Percentiles rank a stretch among this genome's conserved stretches.
phyloP scores from a whole-genome alignment of 2,888 invertebrate species.

The Gasteruption jaculator region DNA sequence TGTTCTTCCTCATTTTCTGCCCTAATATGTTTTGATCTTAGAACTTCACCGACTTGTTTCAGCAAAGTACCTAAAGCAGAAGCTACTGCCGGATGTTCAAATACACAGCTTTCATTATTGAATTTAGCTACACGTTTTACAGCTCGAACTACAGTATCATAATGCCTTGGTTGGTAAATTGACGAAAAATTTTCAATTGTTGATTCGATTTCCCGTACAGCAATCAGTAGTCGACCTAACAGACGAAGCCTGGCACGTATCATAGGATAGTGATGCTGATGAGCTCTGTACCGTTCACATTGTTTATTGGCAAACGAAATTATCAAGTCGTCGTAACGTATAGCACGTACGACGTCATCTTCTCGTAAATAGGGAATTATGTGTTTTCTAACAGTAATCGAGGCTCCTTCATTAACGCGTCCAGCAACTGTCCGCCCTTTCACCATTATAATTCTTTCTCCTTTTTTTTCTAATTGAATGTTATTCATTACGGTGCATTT shows the following conservation, averaged over 20 bases:
- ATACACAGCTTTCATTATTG: constrained; percentile 1
- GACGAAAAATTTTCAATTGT: constrained; percentile 14
- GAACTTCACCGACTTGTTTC: background rate
- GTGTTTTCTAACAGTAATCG: constrained; percentile 4
- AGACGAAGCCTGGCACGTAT: constrained; percentile 18
- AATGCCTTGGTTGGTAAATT: constrained; percentile 17
- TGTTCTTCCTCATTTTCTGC: background rate
- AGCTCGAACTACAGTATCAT: constrained; percentile 16
- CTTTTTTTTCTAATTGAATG: no score
- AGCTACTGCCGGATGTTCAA: background rate
- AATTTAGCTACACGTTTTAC: constrained; percentile 11
- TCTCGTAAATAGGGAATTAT: constrained; percentile 24
- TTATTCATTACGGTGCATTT: no score
- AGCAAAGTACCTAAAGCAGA: constrained; percentile 1
- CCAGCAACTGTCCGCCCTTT: no score
- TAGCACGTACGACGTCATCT: constrained; percentile 20
- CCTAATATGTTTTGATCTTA: background rate
- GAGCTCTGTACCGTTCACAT: constrained; percentile 17
- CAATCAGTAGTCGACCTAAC: constrained; percentile 15
- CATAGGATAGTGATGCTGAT: constrained; percentile 20
- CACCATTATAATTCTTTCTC: no score
- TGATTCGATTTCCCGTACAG: constrained; percentile 7
- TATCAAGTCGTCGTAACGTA: constrained; percentile 23
- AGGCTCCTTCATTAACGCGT: constrained; percentile 15
- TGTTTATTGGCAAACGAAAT: constrained; percentile 23